Evolutionary conservation across 2,113 vertebrate species (phyloP).

Genomic region (Tapirus terrestris): DNA sequence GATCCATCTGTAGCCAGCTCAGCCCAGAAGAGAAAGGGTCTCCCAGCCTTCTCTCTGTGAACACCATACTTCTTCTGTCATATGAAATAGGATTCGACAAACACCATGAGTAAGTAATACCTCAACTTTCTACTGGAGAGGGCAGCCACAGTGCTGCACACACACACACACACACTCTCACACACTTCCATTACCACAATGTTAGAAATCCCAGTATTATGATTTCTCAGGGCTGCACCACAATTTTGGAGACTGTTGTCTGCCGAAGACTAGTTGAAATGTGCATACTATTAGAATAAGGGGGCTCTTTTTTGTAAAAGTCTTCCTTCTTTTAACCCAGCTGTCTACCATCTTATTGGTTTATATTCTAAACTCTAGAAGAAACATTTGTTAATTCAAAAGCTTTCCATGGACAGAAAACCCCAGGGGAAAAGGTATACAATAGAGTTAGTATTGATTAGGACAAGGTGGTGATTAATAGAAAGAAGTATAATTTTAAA

Average conservation of each 20-base stretch:
- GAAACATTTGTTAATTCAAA: neutral
- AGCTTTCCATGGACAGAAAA: neutral
- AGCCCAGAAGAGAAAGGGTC: accelerated
- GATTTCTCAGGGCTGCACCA: neutral
- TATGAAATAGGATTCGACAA: neutral
- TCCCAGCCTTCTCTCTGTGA: accelerated
- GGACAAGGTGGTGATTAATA: neutral
- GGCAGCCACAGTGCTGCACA: accelerated
- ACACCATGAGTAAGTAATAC: accelerated
- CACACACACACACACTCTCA: neutral
- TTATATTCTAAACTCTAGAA: neutral
- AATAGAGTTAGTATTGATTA: neutral
- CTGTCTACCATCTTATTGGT: neutral
- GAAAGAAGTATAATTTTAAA: neutral
- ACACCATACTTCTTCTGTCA: accelerated
- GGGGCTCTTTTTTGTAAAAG: neutral
- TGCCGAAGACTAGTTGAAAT: neutral
- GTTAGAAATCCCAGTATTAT: neutral
- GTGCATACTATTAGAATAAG: neutral
- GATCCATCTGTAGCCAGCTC: accelerated
- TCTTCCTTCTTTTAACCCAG: neutral
- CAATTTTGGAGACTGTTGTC: neutral
- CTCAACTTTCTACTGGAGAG: neutral
- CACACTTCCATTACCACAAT: neutral
- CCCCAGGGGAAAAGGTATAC: accelerated